Conservation (phyloP, 2,797 vertebrate species). For the Myioborus miniatus region DNA sequence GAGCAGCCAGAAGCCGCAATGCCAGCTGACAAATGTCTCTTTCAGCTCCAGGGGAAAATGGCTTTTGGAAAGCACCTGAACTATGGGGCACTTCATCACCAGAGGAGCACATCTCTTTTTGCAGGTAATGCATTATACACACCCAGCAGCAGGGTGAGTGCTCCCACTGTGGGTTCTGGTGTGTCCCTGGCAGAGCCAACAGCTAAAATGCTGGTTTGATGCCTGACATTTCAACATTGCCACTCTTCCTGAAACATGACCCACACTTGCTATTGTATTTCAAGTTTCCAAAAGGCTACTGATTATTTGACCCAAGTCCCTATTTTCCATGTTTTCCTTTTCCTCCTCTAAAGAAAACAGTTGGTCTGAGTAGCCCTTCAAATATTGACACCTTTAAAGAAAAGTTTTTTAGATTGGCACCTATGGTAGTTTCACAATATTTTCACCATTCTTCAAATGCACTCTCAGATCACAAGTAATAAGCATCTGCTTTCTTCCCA, state of each 20-base stretch:
- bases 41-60: background rate
- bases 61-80: background rate
- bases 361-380: background rate
- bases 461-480: background rate
- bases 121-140: background rate
- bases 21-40: background rate
- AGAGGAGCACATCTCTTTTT: background rate
- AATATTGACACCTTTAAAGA: background rate
- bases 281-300: background rate
- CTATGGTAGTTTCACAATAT: background rate
- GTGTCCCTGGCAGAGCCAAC: background rate
- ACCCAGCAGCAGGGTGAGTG: fast-evolving
- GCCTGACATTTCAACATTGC: background rate
- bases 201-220: background rate
- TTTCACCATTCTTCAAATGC: background rate
- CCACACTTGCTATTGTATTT: background rate
- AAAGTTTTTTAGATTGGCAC: background rate
- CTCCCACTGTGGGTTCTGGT: background rate
- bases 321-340: background rate
- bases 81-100: background rate
- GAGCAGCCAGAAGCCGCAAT: background rate
- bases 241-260: background rate
- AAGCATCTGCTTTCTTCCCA: background rate
- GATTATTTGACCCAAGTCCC: background rate
- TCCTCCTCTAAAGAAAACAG: background rate